Base-by-base conservation (phyloP, 2,113 vertebrate genomes). In the Tychaedon coryphoeus region DNA sequence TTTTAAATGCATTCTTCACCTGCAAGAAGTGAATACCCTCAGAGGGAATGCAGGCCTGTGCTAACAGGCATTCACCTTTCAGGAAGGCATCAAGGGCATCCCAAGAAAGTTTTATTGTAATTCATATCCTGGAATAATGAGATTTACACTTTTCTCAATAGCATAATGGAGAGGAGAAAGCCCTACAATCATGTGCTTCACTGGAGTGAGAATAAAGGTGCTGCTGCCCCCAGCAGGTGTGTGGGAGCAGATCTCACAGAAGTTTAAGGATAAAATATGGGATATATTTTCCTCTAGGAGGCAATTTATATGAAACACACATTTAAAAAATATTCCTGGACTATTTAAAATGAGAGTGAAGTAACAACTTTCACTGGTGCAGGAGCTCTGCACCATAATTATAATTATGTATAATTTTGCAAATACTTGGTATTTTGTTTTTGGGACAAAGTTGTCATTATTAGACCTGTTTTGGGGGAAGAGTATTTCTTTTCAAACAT, bases 141-240 rank as follows among this genome's bases (percentile, higher is more conserved):
- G 79, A 84, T 94, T 92, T 92, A 60, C 67, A 57, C 77, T 80
- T 88, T 90, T 10, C 61, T 87, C 78, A 48, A 6, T 22, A 33
- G 64, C 38, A 82, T n/a, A 92, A 95, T 64, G 53, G 73, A 53
- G 60, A 80, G 85, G 73, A 34, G 22, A 61, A 77, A 82, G 57
- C 40, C 58, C 86, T 16, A 76, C 84, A 96, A 95, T 97, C 90
- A 91, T 95, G 92, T 95, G 91, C 78, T 89, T 89, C 92, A 94
- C 25, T 94, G 96, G 93, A 93, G 79, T 75, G 95, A 94, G 50
- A 53, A 90, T 57, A 43, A 94, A 96, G 90, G 66, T 50, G 79
- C n/a, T 81, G 75, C 71, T 82, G 70, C 94, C 62, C 61, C 56
- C 4, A 3, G 31, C 77, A 50, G 72, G 79, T 47, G 29, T 80